Evolutionary conservation across 2,888 invertebrate species (phyloP).

Genomic region (Zele albiditarsus): DNA sequence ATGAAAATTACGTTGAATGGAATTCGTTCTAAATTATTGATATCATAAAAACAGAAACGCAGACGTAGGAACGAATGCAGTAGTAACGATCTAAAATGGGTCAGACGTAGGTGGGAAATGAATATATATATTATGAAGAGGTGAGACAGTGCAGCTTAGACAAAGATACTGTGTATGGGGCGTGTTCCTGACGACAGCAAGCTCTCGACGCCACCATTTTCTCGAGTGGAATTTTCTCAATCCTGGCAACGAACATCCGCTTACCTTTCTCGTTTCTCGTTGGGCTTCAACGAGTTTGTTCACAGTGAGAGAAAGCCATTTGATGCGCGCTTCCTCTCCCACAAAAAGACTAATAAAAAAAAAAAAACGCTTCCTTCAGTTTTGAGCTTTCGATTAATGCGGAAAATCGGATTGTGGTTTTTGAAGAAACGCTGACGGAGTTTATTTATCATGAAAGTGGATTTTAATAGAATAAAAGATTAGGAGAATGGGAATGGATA

Average conservation of each 20-base stretch:
- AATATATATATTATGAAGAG: neutral
- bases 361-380: constrained; percentile 31
- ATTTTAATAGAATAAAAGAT: neutral
- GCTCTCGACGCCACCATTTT: constrained; percentile 27
- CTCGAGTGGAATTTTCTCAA: constrained; percentile 28
- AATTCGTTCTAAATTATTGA: neutral
- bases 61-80: neutral
- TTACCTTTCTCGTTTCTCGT: constrained; percentile 35
- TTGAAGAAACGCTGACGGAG: constrained; percentile 10
- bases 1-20: no score
- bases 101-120: neutral
- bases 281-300: constrained; percentile 22
- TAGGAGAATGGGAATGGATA: constrained; percentile 8
- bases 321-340: neutral
- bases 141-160: neutral
- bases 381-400: constrained; percentile 20
- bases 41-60: neutral
- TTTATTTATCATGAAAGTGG: neutral
- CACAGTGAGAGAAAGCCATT: neutral
- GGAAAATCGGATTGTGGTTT: constrained; percentile 37
- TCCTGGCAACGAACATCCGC: constrained; percentile 24
- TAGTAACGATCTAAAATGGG: neutral
- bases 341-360: constrained; percentile 11
- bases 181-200: constrained; percentile 15
- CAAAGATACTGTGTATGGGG: constrained; percentile 8